Base-by-base conservation (phyloP, 2,888 invertebrate species). In the Leucozona laternaria region DNA sequence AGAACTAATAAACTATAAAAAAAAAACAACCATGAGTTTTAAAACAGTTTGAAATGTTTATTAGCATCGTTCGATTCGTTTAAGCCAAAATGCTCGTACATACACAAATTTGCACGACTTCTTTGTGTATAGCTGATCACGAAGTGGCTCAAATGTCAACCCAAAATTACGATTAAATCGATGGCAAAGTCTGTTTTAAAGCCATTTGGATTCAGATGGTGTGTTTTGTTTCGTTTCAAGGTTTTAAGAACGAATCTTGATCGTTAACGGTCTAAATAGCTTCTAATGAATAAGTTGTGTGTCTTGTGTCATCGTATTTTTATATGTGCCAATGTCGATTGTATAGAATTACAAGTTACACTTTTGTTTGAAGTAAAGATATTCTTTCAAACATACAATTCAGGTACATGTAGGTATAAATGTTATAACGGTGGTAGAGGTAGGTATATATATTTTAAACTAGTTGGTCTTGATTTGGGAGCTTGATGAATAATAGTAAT, bases 261-360 rank as follows among this genome's bases (percentile, higher is more conserved):
- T 71, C 76, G 40, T 73, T 79, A 82, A 82, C 86, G 82, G 86
- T 86, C 82, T 73, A 86, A 70, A 82, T 82, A 76, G n/a, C 37
- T 20, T 55, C 60, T 62, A 17, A 57, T 43, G n/a, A 55, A n/a
- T n/a, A n/a, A 55, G 22, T 77, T 40, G 15, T 77, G 62, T 81
- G 62, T 73, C 68, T n/a, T n/a, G n/a, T n/a, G 48, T 66, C 22
- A 64, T 50, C 48, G 3, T 64, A 50, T 50, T 20, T 40, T 64
- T 53, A 57, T 20, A 60, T 82, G 17, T 78, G 82, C 78, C 86
- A 86, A 82, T 86, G 86, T 64, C 75, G 48, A 71, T 22, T 34
- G 73, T 62, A 62, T 82, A 58, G 53, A n/a, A 45, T 86, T 82
- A 58, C 81, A 78, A 25, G 28, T 64, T 57, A 17, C 45, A 50